These are phyloP conservation scores for Anolis sagrei DNA, from an alignment of 2,113 vertebrate genomes.

Conservation along the genomic window DNA sequence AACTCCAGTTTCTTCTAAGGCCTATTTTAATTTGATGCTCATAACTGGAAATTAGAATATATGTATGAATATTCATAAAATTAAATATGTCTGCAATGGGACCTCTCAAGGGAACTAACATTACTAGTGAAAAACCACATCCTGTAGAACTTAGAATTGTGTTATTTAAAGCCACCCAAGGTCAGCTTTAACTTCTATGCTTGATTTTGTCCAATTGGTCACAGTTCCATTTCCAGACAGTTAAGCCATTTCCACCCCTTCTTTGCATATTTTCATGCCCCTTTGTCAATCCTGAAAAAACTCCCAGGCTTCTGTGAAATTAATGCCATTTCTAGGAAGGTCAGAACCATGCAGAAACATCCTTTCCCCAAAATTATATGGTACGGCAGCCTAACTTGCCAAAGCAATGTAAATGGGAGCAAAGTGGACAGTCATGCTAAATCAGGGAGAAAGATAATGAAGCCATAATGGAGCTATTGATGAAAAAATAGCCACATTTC, in stretches of 20 bases:
- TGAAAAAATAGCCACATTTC: slow-evolving; percentile 5
- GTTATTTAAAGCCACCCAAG: slow-evolving; percentile 27
- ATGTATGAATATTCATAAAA: slow-evolving; percentile 6
- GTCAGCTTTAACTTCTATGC: background rate
- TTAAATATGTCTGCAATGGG: background rate
- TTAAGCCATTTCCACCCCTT: slow-evolving; percentile 10
- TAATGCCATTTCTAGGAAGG: background rate
- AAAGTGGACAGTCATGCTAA: background rate
- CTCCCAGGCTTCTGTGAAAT: background rate
- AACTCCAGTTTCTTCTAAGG: background rate
- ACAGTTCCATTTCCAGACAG: slow-evolving; percentile 13
- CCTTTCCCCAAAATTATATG: slow-evolving; percentile 27
- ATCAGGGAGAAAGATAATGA: background rate
- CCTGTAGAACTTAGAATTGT: background rate
- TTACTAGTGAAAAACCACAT: slow-evolving; percentile 27
- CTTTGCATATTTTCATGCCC: slow-evolving; percentile 15
- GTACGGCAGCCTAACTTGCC: background rate
- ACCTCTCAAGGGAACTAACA: background rate
- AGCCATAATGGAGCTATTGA: background rate
- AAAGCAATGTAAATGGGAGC: slow-evolving; percentile 7
- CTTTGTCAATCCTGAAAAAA: background rate
- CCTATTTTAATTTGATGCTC: slow-evolving; percentile 14
- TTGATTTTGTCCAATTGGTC: slow-evolving; percentile 36
- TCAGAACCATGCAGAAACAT: background rate
- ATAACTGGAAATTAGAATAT: background rate